phyloP scores from a whole-genome alignment of 2,888 invertebrate species.

The Heliconius aoede region DNA sequence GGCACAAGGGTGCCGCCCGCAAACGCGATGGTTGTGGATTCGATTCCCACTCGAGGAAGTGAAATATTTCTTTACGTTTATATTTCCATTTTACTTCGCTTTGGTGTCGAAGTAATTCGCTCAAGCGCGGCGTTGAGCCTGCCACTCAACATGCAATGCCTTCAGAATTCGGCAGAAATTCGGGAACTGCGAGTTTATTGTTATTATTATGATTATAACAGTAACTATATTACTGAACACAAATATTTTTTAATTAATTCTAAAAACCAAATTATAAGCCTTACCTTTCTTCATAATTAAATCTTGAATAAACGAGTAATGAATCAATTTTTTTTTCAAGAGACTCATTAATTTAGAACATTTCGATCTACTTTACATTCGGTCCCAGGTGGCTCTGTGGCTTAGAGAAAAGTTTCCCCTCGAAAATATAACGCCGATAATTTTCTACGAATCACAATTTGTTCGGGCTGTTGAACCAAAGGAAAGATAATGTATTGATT shows the following conservation, averaged over 20 bases:
- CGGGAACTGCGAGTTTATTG: no score
- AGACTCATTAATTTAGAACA: constrained; percentile 14
- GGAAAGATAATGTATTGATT: not conserved
- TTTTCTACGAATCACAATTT: not conserved
- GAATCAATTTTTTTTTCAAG: not conserved
- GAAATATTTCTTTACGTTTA: no score
- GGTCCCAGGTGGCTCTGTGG: constrained; percentile 17
- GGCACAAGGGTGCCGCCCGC: no score
- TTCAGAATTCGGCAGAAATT: no score
- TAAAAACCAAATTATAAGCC: not conserved
- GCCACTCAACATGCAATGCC: no score
- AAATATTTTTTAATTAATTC: not conserved
- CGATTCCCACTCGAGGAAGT: no score
- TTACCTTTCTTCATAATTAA: not conserved
- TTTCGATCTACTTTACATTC: constrained; percentile 4
- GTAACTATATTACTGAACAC: not conserved
- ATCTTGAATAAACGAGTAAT: constrained; percentile 6
- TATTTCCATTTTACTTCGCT: no score
- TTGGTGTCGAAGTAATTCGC: no score
- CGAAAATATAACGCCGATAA: not conserved
- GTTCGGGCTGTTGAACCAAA: not conserved
- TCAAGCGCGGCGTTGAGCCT: no score
- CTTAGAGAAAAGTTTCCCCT: not conserved
- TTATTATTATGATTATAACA: no score
- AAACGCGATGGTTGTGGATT: no score